Conservation (phyloP, 2,113 vertebrate genomes). For the Ia io region DNA sequence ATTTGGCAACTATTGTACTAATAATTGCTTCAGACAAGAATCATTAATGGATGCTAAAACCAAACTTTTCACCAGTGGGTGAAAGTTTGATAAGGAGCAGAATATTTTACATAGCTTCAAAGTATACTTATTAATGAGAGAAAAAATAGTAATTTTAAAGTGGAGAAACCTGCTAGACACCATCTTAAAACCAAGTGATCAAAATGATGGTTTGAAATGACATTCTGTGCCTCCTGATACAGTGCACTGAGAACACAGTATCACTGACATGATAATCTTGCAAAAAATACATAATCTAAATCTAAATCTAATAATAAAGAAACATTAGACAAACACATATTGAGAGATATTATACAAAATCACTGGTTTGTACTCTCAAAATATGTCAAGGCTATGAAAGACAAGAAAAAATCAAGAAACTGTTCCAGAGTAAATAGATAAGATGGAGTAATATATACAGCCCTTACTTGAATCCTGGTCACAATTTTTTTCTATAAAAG, state of each 20-base stretch:
- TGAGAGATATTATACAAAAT: not conserved
- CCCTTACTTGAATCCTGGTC: not conserved
- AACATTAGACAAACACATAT: not conserved
- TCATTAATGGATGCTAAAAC: not conserved
- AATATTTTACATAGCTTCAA: not conserved
- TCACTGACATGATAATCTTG: not conserved
- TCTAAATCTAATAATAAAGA: not conserved
- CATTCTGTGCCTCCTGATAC: not conserved
- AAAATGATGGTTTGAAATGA: not conserved
- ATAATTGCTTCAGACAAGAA: not conserved
- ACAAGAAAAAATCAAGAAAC: not conserved
- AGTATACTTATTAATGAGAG: not conserved
- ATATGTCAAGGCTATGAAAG: not conserved
- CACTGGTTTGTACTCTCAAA: not conserved
- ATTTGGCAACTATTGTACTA: not conserved
- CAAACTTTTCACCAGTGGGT: too few species aligned
- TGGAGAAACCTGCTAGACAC: not conserved
- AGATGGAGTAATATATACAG: not conserved
- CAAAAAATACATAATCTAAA: not conserved
- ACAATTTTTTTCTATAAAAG: not conserved
- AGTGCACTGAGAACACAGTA: not conserved
- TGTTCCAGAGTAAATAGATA: not conserved
- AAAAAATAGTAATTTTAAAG: not conserved
- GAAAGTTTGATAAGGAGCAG: not conserved
- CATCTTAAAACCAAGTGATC: not conserved